phyloP scores from a whole-genome alignment of 2,888 invertebrate species.

The Dicyrtomina minuta region DNA sequence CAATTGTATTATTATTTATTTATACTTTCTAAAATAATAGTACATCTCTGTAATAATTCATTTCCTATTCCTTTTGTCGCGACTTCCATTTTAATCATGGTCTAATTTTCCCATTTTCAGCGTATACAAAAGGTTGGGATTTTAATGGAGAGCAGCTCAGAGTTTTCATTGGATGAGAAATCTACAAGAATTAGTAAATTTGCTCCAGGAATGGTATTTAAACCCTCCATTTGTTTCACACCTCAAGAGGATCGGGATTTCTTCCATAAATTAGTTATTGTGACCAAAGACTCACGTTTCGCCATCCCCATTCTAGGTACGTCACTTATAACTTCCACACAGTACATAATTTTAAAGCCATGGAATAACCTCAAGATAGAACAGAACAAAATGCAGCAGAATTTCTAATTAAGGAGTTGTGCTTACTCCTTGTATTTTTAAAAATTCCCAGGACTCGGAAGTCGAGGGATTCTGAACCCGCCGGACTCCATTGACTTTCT shows the following conservation, averaged over 20 bases:
- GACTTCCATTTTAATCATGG: too few relatives aligned
- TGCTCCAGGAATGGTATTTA: conserved; percentile 49
- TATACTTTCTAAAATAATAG: not conserved
- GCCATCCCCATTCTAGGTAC: conserved; percentile 47
- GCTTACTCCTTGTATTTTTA: not conserved
- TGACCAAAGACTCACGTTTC: conserved; percentile 38
- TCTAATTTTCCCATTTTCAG: too few relatives aligned
- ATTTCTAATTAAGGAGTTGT: too few relatives aligned
- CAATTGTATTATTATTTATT: not conserved
- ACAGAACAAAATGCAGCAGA: not conserved
- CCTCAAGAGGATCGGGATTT: conserved; percentile 43
- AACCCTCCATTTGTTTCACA: conserved; percentile 41
- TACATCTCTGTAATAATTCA: too few relatives aligned
- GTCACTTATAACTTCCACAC: too few relatives aligned
- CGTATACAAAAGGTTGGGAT: conserved; percentile 45
- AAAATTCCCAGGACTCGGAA: conserved; percentile 41
- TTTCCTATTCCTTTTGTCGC: conserved; percentile 1
- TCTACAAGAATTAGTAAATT: conserved; percentile 41
- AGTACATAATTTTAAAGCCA: not conserved
- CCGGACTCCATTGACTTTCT: conserved; percentile 44
- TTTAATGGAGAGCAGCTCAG: conserved; percentile 43
- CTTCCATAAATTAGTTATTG: conserved; percentile 43
- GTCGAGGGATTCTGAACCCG: conserved; percentile 42
- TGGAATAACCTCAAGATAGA: not conserved
- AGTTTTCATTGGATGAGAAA: conserved; percentile 41